Conservation (phyloP, 2,888 invertebrate genomes). For the Yponomeuta cagnagella region DNA sequence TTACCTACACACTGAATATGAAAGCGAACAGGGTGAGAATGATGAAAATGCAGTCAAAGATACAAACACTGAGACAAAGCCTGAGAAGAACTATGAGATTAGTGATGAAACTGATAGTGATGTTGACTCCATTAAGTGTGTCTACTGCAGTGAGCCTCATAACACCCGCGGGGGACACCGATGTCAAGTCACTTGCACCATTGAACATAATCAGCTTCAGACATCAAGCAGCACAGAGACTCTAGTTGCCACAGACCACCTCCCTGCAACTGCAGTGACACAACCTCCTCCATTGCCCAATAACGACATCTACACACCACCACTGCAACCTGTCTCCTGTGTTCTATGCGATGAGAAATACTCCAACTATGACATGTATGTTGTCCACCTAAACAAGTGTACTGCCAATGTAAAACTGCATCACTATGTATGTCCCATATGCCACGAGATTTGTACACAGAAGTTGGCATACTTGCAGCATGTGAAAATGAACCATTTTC, state of each 20-base stretch:
- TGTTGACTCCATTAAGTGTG: slow-evolving; percentile 65
- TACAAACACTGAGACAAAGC: slow-evolving; percentile 26
- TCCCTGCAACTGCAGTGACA: background rate
- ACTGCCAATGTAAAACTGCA: slow-evolving; percentile 66
- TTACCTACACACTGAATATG: slow-evolving; percentile 52
- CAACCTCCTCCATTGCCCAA: background rate
- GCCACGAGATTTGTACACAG: slow-evolving; percentile 62
- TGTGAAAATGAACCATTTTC: slow-evolving; percentile 50
- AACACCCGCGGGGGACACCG: slow-evolving; percentile 54
- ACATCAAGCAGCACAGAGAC: slow-evolving; percentile 63
- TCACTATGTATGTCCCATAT: slow-evolving; percentile 63
- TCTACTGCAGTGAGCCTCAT: slow-evolving; percentile 58
- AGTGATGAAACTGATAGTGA: slow-evolving; percentile 71
- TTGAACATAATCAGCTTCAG: slow-evolving; percentile 56
- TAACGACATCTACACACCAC: background rate
- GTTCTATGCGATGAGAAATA: slow-evolving; percentile 63
- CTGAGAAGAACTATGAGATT: slow-evolving; percentile 36
- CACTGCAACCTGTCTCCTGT: slow-evolving; percentile 44
- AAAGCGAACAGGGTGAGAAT: slow-evolving; percentile 53
- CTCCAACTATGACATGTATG: slow-evolving; percentile 57
- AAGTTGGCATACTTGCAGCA: slow-evolving; percentile 57
- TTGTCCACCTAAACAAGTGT: slow-evolving; percentile 59
- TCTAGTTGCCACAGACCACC: slow-evolving; percentile 51
- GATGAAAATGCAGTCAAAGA: slow-evolving; percentile 53
- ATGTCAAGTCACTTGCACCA: slow-evolving; percentile 61